A percentile compares a stretch with the other conserved stretches of the same genome.
These are phyloP conservation scores for Tupaia chinensis DNA, from an alignment of 2,113 vertebrate genomes.

Conservation along the genomic window DNA sequence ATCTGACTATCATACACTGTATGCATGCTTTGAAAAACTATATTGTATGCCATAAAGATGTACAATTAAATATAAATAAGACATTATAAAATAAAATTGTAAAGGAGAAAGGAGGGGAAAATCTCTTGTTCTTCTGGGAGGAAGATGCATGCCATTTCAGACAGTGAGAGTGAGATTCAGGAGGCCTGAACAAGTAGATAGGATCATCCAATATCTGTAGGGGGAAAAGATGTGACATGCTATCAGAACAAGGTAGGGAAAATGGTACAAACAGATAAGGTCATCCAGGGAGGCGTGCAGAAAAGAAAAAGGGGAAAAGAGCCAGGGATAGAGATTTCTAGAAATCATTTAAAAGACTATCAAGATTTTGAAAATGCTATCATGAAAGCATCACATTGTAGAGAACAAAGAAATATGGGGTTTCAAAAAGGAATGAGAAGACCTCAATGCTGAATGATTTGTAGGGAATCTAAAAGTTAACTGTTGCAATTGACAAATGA, in stretches of 20 bases:
- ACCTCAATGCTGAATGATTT: not conserved
- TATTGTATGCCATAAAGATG: no score
- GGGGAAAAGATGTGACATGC: not conserved
- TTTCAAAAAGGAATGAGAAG: conserved; percentile 31
- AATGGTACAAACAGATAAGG: not conserved
- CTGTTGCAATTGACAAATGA: not conserved
- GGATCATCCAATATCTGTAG: not conserved
- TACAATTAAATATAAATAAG: no score
- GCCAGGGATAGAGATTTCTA: not conserved
- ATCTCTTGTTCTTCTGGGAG: not conserved
- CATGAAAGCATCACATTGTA: not conserved
- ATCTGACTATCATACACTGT: no score
- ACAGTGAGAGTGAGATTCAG: not conserved
- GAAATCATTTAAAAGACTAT: not conserved
- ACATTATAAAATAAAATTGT: no score
- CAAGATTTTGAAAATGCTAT: not conserved
- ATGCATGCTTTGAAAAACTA: no score
- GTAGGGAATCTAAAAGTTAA: not conserved
- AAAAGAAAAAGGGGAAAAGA: not conserved
- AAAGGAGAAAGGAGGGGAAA: not conserved
- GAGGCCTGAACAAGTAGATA: not conserved
- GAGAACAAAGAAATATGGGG: not conserved
- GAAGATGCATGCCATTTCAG: not conserved
- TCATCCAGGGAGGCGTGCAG: not conserved
- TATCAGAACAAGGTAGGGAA: not conserved